phyloP scores from a whole-genome alignment of 1,140 invertebrate species.

The Leptinotarsa texana region DNA sequence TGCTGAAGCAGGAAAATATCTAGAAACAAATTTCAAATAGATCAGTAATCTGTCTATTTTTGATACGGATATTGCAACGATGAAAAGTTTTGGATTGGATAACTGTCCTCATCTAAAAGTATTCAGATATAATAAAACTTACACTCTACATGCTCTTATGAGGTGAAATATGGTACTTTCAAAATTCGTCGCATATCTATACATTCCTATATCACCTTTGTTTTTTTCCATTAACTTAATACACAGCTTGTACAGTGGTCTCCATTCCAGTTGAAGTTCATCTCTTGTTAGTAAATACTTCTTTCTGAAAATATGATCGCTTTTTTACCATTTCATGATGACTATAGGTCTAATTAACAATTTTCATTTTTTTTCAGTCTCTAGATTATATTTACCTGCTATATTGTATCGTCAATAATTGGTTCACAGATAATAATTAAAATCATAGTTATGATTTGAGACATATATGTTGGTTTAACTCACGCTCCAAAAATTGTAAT shows the following conservation, averaged over 20 bases:
- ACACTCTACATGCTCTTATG: slow-evolving; percentile 60
- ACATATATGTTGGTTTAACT: no score
- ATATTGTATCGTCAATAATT: no score
- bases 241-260: slow-evolving; percentile 77
- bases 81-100: neutral
- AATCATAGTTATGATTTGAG: no score
- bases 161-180: slow-evolving; percentile 58
- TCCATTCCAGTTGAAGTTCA: slow-evolving; percentile 84
- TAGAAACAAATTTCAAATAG: slow-evolving; percentile 48
- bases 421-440: no score
- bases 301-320: slow-evolving; percentile 65
- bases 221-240: slow-evolving; percentile 48
- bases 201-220: slow-evolving; percentile 63
- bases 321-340: no score
- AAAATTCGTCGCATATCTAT: slow-evolving; percentile 62
- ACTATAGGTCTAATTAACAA: neutral
- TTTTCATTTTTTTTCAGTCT: no score
- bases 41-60: no score
- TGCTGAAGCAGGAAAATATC: slow-evolving; percentile 74
- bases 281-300: slow-evolving; percentile 74
- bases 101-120: no score
- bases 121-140: slow-evolving; percentile 46
- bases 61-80: no score
- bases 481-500: no score
- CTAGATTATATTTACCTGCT: no score